phyloP scores from a whole-genome alignment of 2,888 invertebrate species.

The Priocnemis perturbator region DNA sequence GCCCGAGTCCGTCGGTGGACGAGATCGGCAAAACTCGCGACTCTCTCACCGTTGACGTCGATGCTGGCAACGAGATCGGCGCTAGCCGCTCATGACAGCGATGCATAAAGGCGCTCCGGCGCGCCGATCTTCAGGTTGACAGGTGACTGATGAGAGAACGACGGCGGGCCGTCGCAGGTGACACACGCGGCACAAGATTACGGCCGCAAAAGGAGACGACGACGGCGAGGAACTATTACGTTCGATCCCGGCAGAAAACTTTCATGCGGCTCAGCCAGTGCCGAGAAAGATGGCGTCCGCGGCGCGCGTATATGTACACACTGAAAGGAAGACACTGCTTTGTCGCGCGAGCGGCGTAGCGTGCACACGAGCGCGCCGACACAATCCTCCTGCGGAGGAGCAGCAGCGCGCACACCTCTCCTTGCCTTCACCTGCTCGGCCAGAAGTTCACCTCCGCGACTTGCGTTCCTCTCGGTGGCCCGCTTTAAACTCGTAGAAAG shows the following conservation, averaged over 20 bases:
- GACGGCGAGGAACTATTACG: neutral
- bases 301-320: neutral
- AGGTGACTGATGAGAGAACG: neutral
- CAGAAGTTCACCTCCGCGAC: too few relatives aligned
- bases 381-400: too few relatives aligned
- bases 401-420: too few relatives aligned
- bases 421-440: too few relatives aligned
- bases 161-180: neutral
- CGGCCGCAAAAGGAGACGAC: too few relatives aligned
- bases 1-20: neutral
- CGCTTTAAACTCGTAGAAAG: constrained; percentile 7
- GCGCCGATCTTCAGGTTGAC: neutral
- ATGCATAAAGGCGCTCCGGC: neutral
- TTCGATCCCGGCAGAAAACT: constrained; percentile 1
- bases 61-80: neutral
- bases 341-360: neutral
- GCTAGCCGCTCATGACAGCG: constrained; percentile 1
- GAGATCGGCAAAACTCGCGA: neutral
- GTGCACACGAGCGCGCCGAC: too few relatives aligned
- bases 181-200: constrained; percentile 7
- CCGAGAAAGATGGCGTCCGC: constrained; percentile 1
- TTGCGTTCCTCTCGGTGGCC: neutral
- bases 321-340: neutral
- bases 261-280: neutral
- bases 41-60: neutral